These are phyloP conservation scores for Neotoma lepida DNA, from an alignment of 2,113 vertebrate species.

Conservation along the genomic window DNA sequence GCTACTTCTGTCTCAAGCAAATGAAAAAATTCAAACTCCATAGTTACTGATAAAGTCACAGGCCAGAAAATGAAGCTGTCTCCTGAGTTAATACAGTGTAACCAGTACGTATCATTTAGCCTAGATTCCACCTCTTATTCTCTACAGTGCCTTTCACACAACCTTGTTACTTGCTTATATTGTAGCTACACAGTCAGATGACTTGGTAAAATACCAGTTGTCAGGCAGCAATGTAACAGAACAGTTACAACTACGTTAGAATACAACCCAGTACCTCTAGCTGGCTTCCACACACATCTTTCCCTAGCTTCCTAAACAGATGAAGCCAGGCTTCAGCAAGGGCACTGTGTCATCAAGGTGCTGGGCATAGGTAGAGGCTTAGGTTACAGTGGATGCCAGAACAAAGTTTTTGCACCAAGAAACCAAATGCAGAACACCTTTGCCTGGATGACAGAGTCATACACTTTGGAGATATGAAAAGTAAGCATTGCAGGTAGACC, in stretches of 20 bases:
- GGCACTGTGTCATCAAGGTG: fast-evolving
- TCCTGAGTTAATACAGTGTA: too few species aligned
- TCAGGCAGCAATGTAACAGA: neutral
- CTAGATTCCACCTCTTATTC: neutral
- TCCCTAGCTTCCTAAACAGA: neutral
- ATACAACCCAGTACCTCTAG: fast-evolving
- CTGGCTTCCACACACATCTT: neutral
- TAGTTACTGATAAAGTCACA: neutral
- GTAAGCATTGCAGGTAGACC: neutral
- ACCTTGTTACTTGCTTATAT: neutral
- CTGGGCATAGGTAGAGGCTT: too few species aligned
- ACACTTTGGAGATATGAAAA: neutral
- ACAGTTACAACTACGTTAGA: fast-evolving
- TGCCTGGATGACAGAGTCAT: neutral
- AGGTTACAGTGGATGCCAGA: fast-evolving
- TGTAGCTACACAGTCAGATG: neutral
- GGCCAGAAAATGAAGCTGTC: neutral
- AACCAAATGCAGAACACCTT: neutral
- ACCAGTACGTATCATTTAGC: too few species aligned
- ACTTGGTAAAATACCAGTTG: neutral
- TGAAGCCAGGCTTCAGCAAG: neutral
- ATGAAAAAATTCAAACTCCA: neutral
- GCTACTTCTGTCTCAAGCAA: too few species aligned
- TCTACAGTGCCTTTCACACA: neutral
- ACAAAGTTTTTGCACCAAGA: neutral